Base-by-base conservation (phyloP, 2,888 invertebrate species). In the Hirtodrosophila cameraria region DNA sequence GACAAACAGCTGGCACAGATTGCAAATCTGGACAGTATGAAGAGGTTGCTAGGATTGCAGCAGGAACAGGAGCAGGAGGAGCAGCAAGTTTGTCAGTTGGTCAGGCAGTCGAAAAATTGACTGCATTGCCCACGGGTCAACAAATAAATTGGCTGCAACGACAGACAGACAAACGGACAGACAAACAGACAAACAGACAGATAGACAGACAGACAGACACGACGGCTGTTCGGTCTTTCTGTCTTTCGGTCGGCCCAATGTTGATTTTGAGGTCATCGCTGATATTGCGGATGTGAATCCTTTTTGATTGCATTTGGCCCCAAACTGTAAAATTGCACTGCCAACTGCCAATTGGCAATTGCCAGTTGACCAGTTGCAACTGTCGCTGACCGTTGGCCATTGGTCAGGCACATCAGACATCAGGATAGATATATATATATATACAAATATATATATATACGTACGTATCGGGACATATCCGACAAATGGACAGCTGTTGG, bases 221-320 rank as follows among this genome's bases (percentile, higher is more conserved):
- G 35, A 13, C 41, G 18, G 42, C 31, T 9, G 41, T 11, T 31
- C 9, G 35, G 15, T 12, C 41, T n/a, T n/a, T n/a, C n/a, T 23
- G 42, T 38, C n/a, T 36, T 11, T 31, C 9, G 35, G 15, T 12
- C 41, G 31, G 54, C 18, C 45, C 57, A 62, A 82, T 85, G 86
- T 87, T 87, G 82, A 87, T 87, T 83, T 83, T 83, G 87, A 82
- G 82, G 87, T 85, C 87, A 82, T 79, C 80, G 73, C 64, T 76
- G 87, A 87, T 85, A 83, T 83, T 87, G 87, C 83, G 83, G 86
- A 82, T 82, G 83, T 66, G 87, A 87, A 83, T 85, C 87, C 73
- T 60, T 84, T 86, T 74, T 82, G 87, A 86, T 81, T 82, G 81
- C 86, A 80, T 73, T n/a, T 86, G 86, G 72, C 68, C 46, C 36